Evolutionary conservation across 2,113 vertebrate genomes (phyloP).

Genomic region (Crotalus viridis): DNA sequence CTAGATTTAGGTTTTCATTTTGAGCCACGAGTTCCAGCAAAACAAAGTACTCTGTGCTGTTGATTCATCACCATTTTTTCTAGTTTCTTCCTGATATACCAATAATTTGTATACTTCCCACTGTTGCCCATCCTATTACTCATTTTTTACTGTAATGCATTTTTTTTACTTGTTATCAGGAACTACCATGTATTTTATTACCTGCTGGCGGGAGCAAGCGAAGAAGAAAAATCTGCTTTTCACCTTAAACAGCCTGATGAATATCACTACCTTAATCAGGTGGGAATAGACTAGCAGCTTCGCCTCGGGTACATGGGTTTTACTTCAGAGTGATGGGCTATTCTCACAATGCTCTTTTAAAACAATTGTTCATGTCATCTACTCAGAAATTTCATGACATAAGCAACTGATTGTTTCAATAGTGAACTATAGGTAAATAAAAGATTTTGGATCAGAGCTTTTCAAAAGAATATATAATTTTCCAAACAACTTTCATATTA

Average conservation of each 20-base stretch:
- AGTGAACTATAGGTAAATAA: constrained; percentile 14
- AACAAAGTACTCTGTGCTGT: neutral
- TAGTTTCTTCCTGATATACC: neutral
- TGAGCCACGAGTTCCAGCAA: neutral
- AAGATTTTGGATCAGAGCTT: constrained; percentile 14
- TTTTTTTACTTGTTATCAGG: constrained; percentile 69
- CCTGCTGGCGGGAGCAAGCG: constrained; percentile 94
- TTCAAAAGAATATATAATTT: constrained; percentile 19
- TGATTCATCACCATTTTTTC: neutral
- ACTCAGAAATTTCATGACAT: neutral
- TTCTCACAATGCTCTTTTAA: constrained; percentile 23
- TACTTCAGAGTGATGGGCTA: constrained; percentile 6
- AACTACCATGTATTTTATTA: constrained; percentile 99
- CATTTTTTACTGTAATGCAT: neutral
- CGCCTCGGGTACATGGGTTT: neutral
- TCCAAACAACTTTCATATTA: constrained; percentile 39
- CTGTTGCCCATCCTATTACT: neutral
- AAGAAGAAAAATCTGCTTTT: constrained; percentile 90
- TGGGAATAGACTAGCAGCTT: constrained; percentile 60
- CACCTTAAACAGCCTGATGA: constrained; percentile 94
- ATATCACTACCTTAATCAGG: constrained; percentile 98
- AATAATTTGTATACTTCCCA: neutral
- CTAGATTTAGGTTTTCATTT: neutral
- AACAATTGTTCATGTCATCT: neutral
- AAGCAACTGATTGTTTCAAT: neutral